phyloP scores from a whole-genome alignment of 2,113 vertebrate species.

The Perccottus glenii region DNA sequence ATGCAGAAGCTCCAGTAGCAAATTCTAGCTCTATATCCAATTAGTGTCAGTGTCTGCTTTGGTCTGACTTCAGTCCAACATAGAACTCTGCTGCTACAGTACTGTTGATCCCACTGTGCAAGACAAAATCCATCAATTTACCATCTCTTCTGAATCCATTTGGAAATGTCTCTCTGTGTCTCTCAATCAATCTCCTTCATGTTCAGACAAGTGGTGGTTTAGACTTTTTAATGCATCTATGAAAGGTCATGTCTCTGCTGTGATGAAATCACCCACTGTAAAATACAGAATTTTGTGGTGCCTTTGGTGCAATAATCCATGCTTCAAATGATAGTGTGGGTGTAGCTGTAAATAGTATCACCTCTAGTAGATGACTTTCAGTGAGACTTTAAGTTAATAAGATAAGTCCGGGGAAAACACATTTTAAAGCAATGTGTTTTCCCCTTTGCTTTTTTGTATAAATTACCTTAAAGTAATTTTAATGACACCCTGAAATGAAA shows the following conservation, averaged over 20 bases:
- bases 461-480: no score
- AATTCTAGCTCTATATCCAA: constrained; percentile 29
- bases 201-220: constrained; percentile 16
- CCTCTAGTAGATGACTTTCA: no score
- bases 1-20: constrained; percentile 1
- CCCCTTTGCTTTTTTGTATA: no score
- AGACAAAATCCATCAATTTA: constrained; percentile 54
- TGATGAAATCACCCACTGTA: not conserved
- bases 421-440: no score
- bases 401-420: no score
- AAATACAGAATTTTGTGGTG: not conserved
- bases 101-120: constrained; percentile 49
- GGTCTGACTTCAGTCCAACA: constrained; percentile 37
- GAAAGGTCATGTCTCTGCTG: constrained; percentile 7
- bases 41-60: constrained; percentile 44
- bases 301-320: not conserved
- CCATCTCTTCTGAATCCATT: constrained; percentile 30
- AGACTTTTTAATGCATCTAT: constrained; percentile 13
- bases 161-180: constrained; percentile 20
- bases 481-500: no score
- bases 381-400: no score
- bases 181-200: constrained; percentile 24
- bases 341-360: no score
- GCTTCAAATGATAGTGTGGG: no score
- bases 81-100: constrained; percentile 15